Evolutionary conservation across 2,888 invertebrate genomes (phyloP).

Genomic region (Zele albiditarsus): DNA sequence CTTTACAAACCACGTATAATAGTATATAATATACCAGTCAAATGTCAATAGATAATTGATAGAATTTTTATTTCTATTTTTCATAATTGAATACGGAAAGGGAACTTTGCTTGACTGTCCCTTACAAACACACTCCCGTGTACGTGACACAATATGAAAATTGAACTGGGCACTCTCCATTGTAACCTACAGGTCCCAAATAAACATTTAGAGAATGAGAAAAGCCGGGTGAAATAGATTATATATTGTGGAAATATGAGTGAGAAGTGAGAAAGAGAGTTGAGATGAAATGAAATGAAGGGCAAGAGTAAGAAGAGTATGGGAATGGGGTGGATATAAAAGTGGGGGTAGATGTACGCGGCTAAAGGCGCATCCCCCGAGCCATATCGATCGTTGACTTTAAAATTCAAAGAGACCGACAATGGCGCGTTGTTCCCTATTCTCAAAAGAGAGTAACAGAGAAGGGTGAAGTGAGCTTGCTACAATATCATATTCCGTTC

Average conservation of each 20-base stretch:
- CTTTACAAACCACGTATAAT: too few relatives aligned
- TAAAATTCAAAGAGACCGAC: slow-evolving; percentile 74
- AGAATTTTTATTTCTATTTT: too few relatives aligned
- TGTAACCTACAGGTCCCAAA: slow-evolving; percentile 53
- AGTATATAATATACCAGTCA: too few relatives aligned
- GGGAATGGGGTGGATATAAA: slow-evolving; percentile 24
- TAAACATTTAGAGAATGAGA: slow-evolving; percentile 47
- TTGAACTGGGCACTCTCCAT: slow-evolving; percentile 21
- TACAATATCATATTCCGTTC: slow-evolving; percentile 73
- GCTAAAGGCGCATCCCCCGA: slow-evolving; percentile 70
- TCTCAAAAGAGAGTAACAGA: slow-evolving; percentile 40
- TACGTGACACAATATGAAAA: slow-evolving; percentile 37
- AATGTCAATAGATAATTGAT: too few relatives aligned
- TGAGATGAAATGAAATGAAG: slow-evolving; percentile 18
- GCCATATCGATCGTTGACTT: slow-evolving; percentile 73
- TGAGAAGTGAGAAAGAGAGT: not conserved
- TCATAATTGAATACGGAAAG: too few relatives aligned
- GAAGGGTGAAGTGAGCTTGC: slow-evolving; percentile 29
- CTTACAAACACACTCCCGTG: not conserved
- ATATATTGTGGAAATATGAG: not conserved
- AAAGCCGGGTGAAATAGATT: slow-evolving; percentile 7
- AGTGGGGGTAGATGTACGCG: slow-evolving; percentile 40
- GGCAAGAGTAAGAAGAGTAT: slow-evolving; percentile 41
- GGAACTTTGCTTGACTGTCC: too few relatives aligned
- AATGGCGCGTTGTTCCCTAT: slow-evolving; percentile 68